Evolutionary conservation across 2,888 invertebrate genomes (phyloP).

Genomic region (Rosalia funebris): DNA sequence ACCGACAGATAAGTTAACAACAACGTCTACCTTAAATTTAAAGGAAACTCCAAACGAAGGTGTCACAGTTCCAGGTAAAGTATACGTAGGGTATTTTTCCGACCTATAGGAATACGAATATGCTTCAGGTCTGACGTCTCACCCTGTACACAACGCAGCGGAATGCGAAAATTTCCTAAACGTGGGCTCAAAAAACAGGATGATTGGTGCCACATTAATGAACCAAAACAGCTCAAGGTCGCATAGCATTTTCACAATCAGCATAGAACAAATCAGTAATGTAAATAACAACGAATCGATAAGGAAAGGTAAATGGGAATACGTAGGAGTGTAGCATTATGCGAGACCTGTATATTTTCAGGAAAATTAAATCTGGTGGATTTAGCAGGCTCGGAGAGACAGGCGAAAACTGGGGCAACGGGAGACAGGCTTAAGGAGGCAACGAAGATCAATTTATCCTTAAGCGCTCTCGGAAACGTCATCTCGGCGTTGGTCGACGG

Average conservation of each 20-base stretch:
- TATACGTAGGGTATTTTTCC: no score
- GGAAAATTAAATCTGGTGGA: constrained; percentile 89
- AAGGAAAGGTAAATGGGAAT: constrained; percentile 52
- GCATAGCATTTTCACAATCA: constrained; percentile 88
- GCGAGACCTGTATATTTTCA: constrained; percentile 26
- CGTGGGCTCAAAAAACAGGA: constrained; percentile 81
- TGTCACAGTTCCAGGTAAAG: constrained; percentile 65
- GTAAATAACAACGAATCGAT: constrained; percentile 60
- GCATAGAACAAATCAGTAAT: constrained; percentile 80
- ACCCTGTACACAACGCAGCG: constrained; percentile 79
- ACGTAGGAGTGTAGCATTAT: not conserved
- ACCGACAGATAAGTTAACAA: constrained; percentile 53
- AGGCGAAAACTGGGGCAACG: constrained; percentile 84
- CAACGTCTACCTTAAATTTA: constrained; percentile 58
- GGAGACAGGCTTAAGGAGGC: constrained; percentile 89
- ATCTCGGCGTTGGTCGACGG: constrained; percentile 88
- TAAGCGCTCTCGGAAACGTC: constrained; percentile 89
- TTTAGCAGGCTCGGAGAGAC: constrained; percentile 88
- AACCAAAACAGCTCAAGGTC: constrained; percentile 87
- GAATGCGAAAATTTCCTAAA: constrained; percentile 82
- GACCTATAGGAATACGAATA: not conserved
- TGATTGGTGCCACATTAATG: constrained; percentile 88
- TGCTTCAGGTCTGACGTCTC: constrained; percentile 74
- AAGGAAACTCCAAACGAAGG: constrained; percentile 68
- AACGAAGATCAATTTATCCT: constrained; percentile 87